Conservation (phyloP, 2,888 invertebrate species). For the Criorhina ranunculi region DNA sequence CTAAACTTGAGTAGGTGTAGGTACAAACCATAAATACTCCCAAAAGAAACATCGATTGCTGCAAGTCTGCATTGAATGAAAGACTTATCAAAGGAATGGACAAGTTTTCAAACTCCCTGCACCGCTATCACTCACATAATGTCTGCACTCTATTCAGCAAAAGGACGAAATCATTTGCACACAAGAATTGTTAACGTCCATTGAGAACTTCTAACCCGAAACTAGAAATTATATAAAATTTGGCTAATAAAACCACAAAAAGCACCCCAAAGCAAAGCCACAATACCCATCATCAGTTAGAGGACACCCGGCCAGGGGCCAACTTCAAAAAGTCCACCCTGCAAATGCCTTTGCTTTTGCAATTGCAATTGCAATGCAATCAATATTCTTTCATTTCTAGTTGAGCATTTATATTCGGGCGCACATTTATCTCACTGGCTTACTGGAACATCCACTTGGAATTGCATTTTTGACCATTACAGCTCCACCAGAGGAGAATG, state of each 20-base stretch:
- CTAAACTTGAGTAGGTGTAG: no score
- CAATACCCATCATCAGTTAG: conserved; percentile 54
- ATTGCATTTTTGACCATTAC: conserved; percentile 71
- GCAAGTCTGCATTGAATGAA: no score
- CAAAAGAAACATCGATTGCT: no score
- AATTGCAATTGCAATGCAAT: conserved; percentile 56
- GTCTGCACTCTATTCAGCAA: no score
- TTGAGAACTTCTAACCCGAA: not conserved
- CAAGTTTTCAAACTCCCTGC: no score
- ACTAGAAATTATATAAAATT: conserved; percentile 36
- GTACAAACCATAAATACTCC: no score
- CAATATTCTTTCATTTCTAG: conserved; percentile 52
- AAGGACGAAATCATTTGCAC: not conserved
- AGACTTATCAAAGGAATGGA: no score
- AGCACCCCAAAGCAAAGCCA: conserved; percentile 22
- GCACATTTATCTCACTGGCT: conserved; percentile 69
- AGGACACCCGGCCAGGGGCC: conserved; percentile 27
- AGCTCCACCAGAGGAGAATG: conserved; percentile 35
- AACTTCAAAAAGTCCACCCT: not conserved
- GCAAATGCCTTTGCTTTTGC: not conserved
- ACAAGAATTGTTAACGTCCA: not conserved
- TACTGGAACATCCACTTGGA: conserved; percentile 66
- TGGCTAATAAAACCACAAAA: conserved; percentile 44
- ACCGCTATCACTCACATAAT: no score
- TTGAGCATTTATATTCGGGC: conserved; percentile 52